Conservation (phyloP, 92 coral and sea anemone genomes). For the Muricea muricata region DNA sequence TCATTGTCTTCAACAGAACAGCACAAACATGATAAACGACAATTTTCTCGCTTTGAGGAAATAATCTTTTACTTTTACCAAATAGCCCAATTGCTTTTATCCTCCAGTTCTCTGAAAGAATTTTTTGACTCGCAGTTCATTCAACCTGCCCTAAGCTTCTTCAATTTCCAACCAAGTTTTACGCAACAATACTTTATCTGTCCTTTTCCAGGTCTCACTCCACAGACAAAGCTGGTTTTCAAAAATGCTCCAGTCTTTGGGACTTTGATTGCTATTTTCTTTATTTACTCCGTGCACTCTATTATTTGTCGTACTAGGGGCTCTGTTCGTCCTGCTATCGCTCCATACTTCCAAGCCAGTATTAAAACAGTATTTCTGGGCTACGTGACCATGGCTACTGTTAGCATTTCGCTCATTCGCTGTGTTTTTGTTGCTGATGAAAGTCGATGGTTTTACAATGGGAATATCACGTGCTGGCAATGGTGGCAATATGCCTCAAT, state of each 20-base stretch:
- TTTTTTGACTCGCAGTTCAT: background rate
- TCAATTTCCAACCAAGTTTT: too few species aligned
- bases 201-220: constrained; percentile 44
- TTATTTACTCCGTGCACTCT: constrained; percentile 36
- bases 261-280: constrained; percentile 40
- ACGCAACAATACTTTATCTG: background rate
- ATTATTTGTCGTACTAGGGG: constrained; percentile 19
- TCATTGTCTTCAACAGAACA: background rate
- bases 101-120: background rate
- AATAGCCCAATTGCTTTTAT: background rate
- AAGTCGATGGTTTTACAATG: too few species aligned
- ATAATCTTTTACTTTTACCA: constrained; percentile 27
- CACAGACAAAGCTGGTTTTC: constrained; percentile 63
- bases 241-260: constrained; percentile 47
- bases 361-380: constrained; percentile 76
- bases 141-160: background rate
- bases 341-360: constrained; percentile 68
- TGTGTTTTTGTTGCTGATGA: too few species aligned
- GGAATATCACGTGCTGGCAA: too few species aligned
- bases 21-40: background rate
- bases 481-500: too few species aligned
- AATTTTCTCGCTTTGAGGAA: constrained; percentile 37
- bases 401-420: too few species aligned
- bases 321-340: too few species aligned
- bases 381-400: constrained; percentile 47